A percentile compares a stretch with the other conserved stretches of the same genome.
Evolutionary conservation across 64 coral and sea anemone species (phyloP).

Genomic region (Montipora cactus): DNA sequence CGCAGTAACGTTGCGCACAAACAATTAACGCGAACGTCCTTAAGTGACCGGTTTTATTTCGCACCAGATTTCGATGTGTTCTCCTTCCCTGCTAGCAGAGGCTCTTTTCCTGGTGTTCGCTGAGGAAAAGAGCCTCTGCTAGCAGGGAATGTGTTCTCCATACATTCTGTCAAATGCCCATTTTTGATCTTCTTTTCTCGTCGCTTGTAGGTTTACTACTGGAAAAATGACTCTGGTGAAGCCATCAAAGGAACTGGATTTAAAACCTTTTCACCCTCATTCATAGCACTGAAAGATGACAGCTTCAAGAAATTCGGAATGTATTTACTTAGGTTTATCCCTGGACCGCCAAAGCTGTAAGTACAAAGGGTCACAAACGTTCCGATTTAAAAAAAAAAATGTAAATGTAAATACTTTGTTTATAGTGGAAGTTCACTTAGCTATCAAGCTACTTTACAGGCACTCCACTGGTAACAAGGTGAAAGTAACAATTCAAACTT

Average conservation of each 20-base stretch:
- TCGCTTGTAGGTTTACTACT: constrained; percentile 18
- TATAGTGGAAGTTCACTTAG: too few relatives aligned
- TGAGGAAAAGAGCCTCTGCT: too few relatives aligned
- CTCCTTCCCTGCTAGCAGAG: too few relatives aligned
- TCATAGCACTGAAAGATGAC: constrained; percentile 58
- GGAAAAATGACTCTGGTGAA: constrained; percentile 54
- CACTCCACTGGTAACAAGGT: too few relatives aligned
- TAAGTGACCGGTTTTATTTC: background rate
- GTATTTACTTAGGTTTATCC: constrained; percentile 73
- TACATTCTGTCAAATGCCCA: background rate
- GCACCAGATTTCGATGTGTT: background rate
- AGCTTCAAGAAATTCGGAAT: constrained; percentile 61
- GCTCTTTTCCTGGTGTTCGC: too few relatives aligned
- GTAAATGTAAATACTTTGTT: too few relatives aligned
- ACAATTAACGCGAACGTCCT: too few relatives aligned
- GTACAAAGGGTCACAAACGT: background rate
- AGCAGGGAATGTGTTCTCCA: background rate
- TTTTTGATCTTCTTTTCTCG: background rate
- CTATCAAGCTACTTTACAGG: too few relatives aligned
- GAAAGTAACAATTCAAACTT: too few relatives aligned
- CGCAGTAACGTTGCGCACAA: too few relatives aligned
- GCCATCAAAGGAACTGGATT: constrained; percentile 56
- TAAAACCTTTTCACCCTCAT: constrained; percentile 33
- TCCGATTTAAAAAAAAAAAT: too few relatives aligned
- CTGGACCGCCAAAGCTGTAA: constrained; percentile 80